Evolutionary conservation across 2,888 invertebrate genomes (phyloP), one percentile per base, ranked within the genome.

Genomic region (Sesia apiformis): DNA sequence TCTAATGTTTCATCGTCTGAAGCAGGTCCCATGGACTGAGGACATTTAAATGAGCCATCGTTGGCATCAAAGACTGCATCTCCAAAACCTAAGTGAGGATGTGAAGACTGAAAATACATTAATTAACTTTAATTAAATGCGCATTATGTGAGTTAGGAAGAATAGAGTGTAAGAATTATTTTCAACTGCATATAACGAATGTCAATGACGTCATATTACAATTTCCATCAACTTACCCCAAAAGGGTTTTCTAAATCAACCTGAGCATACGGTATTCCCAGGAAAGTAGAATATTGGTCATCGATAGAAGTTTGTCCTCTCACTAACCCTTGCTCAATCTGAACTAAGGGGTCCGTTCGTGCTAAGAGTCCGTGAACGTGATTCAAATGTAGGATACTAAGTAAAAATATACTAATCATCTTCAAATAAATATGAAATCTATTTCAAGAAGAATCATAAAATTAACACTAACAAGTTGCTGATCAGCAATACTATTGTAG

Each of bases 181-280:
- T 23, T 23, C 23, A 23, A 23, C 23, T 23, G 23, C 23, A 1
- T 23, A 23, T 23, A 23, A 23, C 23, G 23, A 23, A 23, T 23
- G 23, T 23, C 1, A 23, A 23, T 23, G 23, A 23, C 23, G 23
- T 23, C 23, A 23, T 23, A 23, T 23, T 43, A 5, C 43, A 43
- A 43, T n/a, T 6, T 53, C 43, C 43, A 23, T 23, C 23, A 23
- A 83, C 88, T 84, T 74, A 89, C 89, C 53, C 88, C 87, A 59
- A 89, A 89, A 38, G 88, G 88, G 64, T 88, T 75, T 51, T 70
- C 66, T 49, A 61, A 57, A 60, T 87, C 77, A 6, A 89, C 78
- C 59, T 67, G 61, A 23, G 86, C 89, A 58, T 88, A 89, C 4
- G 89, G 89, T 55, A 89, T 76, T 52, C 89, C 89, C 51, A 86